Percentiles rank a stretch among this genome's conserved stretches.
These are phyloP conservation scores for Hydrotaea cyrtoneurina DNA, from an alignment of 2,888 invertebrate genomes.

Conservation along the genomic window DNA sequence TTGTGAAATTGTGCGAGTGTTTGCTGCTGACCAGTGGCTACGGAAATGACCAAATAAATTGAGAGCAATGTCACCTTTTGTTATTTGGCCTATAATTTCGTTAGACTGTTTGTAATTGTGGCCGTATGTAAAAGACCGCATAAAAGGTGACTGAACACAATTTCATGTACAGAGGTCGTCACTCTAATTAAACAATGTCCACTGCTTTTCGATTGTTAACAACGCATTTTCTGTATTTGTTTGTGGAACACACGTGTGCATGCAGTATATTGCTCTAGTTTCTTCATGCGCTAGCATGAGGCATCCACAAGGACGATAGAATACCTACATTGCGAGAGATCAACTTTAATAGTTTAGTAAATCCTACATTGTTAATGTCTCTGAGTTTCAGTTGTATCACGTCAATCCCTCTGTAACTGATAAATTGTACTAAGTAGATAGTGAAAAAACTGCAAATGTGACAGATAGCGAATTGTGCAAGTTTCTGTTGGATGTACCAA, in stretches of 20 bases:
- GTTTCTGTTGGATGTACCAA: no score
- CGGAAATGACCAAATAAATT: background rate
- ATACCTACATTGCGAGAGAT: no score
- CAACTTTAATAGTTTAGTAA: no score
- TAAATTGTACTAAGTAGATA: no score
- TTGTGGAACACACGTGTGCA: background rate
- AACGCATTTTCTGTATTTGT: background rate
- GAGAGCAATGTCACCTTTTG: background rate
- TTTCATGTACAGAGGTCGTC: background rate
- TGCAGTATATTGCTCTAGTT: no score
- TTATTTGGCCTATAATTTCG: background rate
- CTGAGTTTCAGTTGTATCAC: no score
- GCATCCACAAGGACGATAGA: no score
- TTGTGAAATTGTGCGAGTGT: background rate
- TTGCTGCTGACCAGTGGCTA: background rate
- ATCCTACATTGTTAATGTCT: no score
- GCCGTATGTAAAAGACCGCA: constrained; percentile 2
- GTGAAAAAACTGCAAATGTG: no score
- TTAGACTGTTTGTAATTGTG: background rate
- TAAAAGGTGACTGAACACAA: background rate
- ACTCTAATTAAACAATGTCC: background rate
- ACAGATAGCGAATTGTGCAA: no score
- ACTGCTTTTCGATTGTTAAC: background rate
- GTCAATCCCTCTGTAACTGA: no score
- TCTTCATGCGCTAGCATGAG: no score